Conservation (phyloP, 2,113 vertebrate species). For the Gadus macrocephalus region DNA sequence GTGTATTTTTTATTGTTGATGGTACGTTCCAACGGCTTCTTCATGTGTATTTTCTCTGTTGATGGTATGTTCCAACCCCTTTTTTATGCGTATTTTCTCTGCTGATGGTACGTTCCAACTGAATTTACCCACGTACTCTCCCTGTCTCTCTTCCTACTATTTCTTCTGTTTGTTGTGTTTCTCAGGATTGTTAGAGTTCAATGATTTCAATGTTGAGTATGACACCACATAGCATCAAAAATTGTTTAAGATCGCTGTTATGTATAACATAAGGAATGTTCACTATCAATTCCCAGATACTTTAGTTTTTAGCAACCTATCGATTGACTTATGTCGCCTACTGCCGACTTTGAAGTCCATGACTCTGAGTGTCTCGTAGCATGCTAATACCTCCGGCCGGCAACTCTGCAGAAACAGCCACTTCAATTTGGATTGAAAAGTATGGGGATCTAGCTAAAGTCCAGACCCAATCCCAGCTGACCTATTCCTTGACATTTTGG, state of each 20-base stretch:
- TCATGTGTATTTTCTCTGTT: no score
- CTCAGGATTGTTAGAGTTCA: constrained; percentile 9
- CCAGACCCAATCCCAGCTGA: constrained; percentile 57
- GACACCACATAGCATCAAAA: not conserved
- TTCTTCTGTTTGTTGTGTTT: constrained; percentile 7
- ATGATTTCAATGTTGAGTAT: not conserved
- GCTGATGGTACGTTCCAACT: no score
- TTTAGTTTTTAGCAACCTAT: no score
- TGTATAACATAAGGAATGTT: no score
- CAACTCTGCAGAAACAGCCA: constrained; percentile 22
- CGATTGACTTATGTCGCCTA: no score
- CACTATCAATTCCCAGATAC: no score
- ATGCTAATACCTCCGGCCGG: constrained; percentile 40
- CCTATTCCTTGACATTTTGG: constrained; percentile 72
- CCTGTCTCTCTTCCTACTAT: not conserved
- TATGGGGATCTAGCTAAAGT: constrained; percentile 33
- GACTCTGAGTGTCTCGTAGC: constrained; percentile 36
- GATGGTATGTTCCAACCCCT: no score
- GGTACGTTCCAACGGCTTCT: no score
- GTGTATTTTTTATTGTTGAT: no score
- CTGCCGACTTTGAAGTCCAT: constrained; percentile 29
- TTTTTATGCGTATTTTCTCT: no score
- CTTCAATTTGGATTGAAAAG: constrained; percentile 37
- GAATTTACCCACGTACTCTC: no score
- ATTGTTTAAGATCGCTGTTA: not conserved